phyloP scores from a whole-genome alignment of 2,888 invertebrate genomes.

The Aphelenchoides bicaudatus region DNA sequence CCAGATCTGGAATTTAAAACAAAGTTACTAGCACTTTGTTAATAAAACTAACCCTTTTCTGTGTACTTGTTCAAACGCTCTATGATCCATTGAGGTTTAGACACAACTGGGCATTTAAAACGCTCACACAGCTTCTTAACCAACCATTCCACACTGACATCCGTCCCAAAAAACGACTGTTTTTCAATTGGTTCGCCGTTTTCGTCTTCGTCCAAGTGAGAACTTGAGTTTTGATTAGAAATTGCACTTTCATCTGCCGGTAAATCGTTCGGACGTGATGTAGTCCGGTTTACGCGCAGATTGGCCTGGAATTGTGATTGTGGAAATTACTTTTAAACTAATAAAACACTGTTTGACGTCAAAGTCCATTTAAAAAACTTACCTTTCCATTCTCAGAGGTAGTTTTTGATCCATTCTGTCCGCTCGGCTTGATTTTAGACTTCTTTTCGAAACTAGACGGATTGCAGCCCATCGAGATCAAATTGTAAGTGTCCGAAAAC shows the following conservation, averaged over 20 bases:
- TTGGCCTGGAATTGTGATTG: too few relatives aligned
- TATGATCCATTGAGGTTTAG: constrained; percentile 54
- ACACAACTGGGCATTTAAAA: constrained; percentile 41
- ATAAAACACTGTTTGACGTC: too few relatives aligned
- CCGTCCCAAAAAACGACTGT: constrained; percentile 41
- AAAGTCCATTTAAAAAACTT: too few relatives aligned
- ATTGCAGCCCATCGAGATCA: constrained; percentile 13
- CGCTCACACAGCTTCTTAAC: constrained; percentile 46
- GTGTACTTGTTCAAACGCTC: constrained; percentile 43
- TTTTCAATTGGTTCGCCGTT: background rate
- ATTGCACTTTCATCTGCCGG: background rate
- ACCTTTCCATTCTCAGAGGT: background rate
- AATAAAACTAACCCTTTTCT: constrained; percentile 29
- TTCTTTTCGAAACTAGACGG: background rate
- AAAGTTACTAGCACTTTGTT: constrained; percentile 13
- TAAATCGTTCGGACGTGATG: constrained; percentile 1
- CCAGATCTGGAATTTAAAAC: constrained; percentile 32
- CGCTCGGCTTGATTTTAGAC: background rate
- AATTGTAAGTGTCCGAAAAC: too few relatives aligned
- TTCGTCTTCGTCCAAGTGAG: constrained; percentile 4
- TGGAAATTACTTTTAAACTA: too few relatives aligned
- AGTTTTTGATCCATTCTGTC: too few relatives aligned
- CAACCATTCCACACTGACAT: constrained; percentile 52
- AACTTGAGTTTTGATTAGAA: background rate
- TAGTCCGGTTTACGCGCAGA: too few relatives aligned